Percentiles rank a stretch among this genome's conserved stretches.
phyloP scores from a whole-genome alignment of 1,140 invertebrate species.

The Trichonephila inaurata region DNA sequence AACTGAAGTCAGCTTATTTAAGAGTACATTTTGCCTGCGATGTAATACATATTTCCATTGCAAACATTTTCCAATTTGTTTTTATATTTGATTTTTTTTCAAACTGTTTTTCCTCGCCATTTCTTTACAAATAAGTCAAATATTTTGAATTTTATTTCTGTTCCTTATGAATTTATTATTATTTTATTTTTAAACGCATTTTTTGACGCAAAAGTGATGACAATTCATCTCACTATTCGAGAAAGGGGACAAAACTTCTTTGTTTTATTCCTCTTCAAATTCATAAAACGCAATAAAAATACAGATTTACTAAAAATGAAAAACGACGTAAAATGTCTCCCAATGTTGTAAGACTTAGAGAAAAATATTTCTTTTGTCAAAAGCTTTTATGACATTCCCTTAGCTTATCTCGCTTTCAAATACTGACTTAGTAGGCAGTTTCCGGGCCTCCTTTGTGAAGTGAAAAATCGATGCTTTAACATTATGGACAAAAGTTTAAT shows the following conservation, averaged over 20 bases:
- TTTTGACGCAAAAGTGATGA: conserved; percentile 12
- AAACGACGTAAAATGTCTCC: conserved; percentile 14
- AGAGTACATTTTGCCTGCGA: too few species aligned
- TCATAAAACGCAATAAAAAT: not conserved
- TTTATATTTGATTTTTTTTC: not conserved
- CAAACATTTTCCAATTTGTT: not conserved
- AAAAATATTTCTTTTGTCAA: conserved; percentile 43
- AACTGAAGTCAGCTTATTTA: too few species aligned
- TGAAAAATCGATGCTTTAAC: not conserved
- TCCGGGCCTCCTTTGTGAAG: not conserved
- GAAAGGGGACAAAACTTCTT: not conserved
- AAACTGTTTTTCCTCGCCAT: not conserved
- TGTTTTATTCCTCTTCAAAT: not conserved
- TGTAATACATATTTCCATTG: not conserved
- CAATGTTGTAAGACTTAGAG: not conserved
- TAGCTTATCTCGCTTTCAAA: conserved; percentile 11
- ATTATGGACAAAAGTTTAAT: not conserved
- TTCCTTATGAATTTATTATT: not conserved
- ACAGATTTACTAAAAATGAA: conserved; percentile 12
- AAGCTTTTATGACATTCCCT: conserved; percentile 34
- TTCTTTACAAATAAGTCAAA: not conserved
- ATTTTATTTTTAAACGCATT: not conserved
- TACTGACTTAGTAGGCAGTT: not conserved
- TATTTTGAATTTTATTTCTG: not conserved
- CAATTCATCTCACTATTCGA: not conserved